Evolutionary conservation across 2,888 invertebrate species (phyloP), one percentile per base, ranked within the genome.

Genomic region (Zygaena filipendulae): DNA sequence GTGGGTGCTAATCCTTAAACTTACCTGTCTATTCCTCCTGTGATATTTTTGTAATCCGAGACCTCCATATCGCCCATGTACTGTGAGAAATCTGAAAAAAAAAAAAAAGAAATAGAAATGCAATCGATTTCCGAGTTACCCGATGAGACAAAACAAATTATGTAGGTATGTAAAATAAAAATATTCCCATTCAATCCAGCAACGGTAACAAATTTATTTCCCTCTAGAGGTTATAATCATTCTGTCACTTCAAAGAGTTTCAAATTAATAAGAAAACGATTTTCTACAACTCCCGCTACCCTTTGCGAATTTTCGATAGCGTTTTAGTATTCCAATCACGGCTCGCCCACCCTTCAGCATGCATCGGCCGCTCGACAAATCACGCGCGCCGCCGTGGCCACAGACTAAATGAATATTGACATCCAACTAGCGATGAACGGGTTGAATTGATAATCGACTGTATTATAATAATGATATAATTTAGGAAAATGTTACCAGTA

Each of bases 401-500:
- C 54, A 43, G 52, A 43, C 60, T 68, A 71, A 75, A 77, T 77
- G 69, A 75, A 74, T 77, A 77, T 75, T 77, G 77, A 77, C 77
- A 71, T 60, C 68, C 59, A 55, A 60, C 59, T 63, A 64, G 61
- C 53, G 39, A 47, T 30, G 53, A 66, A 60, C 57, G 63, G 62
- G 56, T 61, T 63, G 74, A 75, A 75, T 74, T 68, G 63, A 63
- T 74, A 74, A 74, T 67, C 51, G 56, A 44, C 42, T 16, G 16
- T 16, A 16, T 16, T 16, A 16, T 16, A 16, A 16, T n/a, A n/a
- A n/a, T n/a, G n/a, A n/a, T n/a, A n/a, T n/a, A n/a, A n/a, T n/a
- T n/a, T n/a, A n/a, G n/a, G n/a, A n/a, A n/a, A n/a, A n/a, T n/a
- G n/a, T n/a, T n/a, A n/a, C n/a, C n/a, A n/a, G n/a, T n/a, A n/a